Evolutionary conservation across 2,797 vertebrate species (phyloP), one percentile per base, ranked within the genome.

Genomic region (Corythornis leucogaster): DNA sequence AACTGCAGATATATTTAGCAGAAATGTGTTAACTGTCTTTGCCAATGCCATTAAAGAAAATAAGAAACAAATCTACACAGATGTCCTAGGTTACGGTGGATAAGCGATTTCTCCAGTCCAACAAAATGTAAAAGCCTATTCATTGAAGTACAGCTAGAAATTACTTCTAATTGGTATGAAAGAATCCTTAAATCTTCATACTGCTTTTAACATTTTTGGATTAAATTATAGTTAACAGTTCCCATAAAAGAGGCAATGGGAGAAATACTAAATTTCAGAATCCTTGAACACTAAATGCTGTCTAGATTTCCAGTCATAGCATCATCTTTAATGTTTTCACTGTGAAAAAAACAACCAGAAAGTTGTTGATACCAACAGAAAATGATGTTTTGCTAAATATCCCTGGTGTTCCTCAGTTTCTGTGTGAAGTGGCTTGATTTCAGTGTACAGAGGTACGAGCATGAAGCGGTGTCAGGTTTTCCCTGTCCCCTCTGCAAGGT

Each of bases 101-200:
- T 90, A 94, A 96, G 94, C 92, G 93, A 95, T 95, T 97, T 96
- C 95, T 87, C 45, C 64, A 48, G 71, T 87, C 78, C 91, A 95
- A 96, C 96, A 96, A 96, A 95, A 97, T 91, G 96, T 96, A 96
- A 97, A 97, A 97, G 96, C 91, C 87, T 87, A 50, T 82, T 96
- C 63, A 90, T 73, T 97, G 85, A 95, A 96, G 84, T 85, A 91
- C 87, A 94, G 90, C 92, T 93, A 90, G 96, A 95, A 96, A 95
- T 78, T 75, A 94, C 88, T 96, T 89, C 88, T 97, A 96, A 97
- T 95, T 96, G 94, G 35, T 73, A 80, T 88, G 93, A 95, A 95
- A 94, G 92, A 97, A 97, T 85, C 91, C 88, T 94, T 95, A 95
- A 93, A 95, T 91, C 95, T 90, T 45, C 89, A 71, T 26, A 53